phyloP scores from a whole-genome alignment of 1,140 invertebrate genomes.

The Drosophila pandora region DNA sequence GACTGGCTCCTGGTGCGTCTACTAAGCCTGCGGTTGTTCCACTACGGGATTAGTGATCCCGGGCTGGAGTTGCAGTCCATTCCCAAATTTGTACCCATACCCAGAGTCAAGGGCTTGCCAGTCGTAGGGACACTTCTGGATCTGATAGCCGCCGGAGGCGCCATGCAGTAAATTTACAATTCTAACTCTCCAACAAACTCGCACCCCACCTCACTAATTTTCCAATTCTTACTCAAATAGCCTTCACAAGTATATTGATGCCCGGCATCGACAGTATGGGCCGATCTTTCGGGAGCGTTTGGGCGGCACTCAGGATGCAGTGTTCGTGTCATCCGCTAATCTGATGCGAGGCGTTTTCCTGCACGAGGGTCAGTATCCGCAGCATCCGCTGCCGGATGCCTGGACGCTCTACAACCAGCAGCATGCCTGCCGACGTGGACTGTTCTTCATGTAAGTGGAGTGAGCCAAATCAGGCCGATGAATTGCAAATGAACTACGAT shows the following conservation, averaged over 20 bases:
- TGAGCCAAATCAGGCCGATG: constrained; percentile 45
- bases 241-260: constrained; percentile 90
- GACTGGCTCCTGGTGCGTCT: constrained; percentile 40
- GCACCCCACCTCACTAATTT: neutral
- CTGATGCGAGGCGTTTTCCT: constrained; percentile 89
- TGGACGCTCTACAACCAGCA: constrained; percentile 92
- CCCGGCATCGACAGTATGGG: constrained; percentile 89
- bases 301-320: constrained; percentile 85
- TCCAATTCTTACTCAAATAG: constrained; percentile 36
- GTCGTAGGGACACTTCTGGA: constrained; percentile 85
- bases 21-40: constrained; percentile 26
- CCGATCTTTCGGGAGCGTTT: constrained; percentile 90
- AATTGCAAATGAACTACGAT: constrained; percentile 60
- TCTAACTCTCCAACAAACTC: neutral
- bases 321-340: constrained; percentile 87
- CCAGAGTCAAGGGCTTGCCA: constrained; percentile 84
- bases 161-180: constrained; percentile 78
- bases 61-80: constrained; percentile 26
- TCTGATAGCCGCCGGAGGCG: constrained; percentile 85
- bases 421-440: constrained; percentile 88
- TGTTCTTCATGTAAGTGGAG: constrained; percentile 92
- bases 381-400: constrained; percentile 91
- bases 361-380: constrained; percentile 91
- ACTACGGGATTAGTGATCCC: neutral
- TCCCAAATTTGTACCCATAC: constrained; percentile 55